Base-by-base conservation (phyloP, 2,888 invertebrate species). In the Blera fallax region DNA sequence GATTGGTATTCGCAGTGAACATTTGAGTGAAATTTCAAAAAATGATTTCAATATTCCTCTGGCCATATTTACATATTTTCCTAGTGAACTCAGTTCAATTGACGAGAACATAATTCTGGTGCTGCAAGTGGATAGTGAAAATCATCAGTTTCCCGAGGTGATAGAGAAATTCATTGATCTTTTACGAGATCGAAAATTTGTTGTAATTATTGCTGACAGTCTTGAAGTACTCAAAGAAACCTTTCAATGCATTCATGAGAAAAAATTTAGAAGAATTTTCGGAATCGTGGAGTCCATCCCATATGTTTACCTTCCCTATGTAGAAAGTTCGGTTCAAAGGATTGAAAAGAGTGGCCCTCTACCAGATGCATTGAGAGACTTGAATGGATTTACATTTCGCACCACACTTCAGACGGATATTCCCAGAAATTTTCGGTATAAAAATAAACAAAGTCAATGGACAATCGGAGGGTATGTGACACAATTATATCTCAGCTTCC, bases 341-440 rank as follows among this genome's bases (percentile, higher is more conserved):
- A 0, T 83, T 0, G 11, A 14, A 0, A n/a, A 37, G 0, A 16
- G 50, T 0, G 60, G 3, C 0, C 7, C 14, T 1, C 52, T 83
- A n/a, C 82, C 78, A 2, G 5, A 78, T 45, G n/a, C 72, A 0
- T 2, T 78, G 1, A 45, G 45, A 21, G 24, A 83, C 21, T 16
- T 83, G 0, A 83, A 83, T 8, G 83, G 83, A 0, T 78, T 72
- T n/a, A 14, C 6, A 7, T 32, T 83, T 43, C 83, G 83, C 10
- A 83, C 78, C 10, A 78, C 78, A 0, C 34, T 78, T 2, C 21
- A 73, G 14, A 32, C 27, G 8, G 72, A 83, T 11, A 6, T 67
- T 10, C 77, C 83, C 0, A 37, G 72, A 32, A 60, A 21, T 2
- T 78, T 73, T 40, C 45, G 78, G 72, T 83, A 78, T 14, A 32